Evolutionary conservation across 2,888 invertebrate species (phyloP).

Genomic region (Drosophila mettleri): DNA sequence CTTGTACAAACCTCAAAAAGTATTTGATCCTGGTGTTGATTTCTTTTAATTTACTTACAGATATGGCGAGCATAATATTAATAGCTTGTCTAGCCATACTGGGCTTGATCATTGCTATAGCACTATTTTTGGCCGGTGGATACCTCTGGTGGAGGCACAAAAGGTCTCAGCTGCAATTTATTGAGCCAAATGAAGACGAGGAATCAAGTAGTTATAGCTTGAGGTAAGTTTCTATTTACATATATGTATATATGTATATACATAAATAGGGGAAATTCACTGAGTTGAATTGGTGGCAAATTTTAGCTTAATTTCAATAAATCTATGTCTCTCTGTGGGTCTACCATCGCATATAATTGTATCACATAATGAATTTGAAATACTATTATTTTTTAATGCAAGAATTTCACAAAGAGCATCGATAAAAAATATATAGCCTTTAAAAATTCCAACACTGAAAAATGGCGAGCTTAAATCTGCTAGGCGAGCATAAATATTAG

Average conservation of each 20-base stretch:
- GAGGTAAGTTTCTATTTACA: constrained; percentile 70
- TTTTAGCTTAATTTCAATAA: too few species aligned
- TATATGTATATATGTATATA: not conserved
- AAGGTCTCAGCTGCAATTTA: constrained; percentile 84
- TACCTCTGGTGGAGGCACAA: constrained; percentile 85
- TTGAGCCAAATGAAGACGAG: constrained; percentile 84
- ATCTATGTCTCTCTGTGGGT: too few species aligned
- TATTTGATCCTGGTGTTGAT: not conserved
- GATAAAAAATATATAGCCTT: too few species aligned
- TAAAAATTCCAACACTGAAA: too few species aligned
- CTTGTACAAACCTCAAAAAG: not conserved
- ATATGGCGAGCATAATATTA: constrained; percentile 83
- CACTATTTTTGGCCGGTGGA: constrained; percentile 84
- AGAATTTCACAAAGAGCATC: too few species aligned
- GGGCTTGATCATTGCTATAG: constrained; percentile 83
- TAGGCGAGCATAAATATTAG: too few species aligned
- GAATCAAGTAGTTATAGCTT: constrained; percentile 84
- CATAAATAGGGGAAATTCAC: too few species aligned
- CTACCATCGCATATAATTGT: too few species aligned
- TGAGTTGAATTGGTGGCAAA: too few species aligned
- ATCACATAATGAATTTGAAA: too few species aligned
- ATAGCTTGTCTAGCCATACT: constrained; percentile 84
- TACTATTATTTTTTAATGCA: too few species aligned
- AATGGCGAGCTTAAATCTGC: too few species aligned
- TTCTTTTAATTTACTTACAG: constrained; percentile 44